Evolutionary conservation across 2,888 invertebrate genomes (phyloP).

Genomic region (Clostera curtula): DNA sequence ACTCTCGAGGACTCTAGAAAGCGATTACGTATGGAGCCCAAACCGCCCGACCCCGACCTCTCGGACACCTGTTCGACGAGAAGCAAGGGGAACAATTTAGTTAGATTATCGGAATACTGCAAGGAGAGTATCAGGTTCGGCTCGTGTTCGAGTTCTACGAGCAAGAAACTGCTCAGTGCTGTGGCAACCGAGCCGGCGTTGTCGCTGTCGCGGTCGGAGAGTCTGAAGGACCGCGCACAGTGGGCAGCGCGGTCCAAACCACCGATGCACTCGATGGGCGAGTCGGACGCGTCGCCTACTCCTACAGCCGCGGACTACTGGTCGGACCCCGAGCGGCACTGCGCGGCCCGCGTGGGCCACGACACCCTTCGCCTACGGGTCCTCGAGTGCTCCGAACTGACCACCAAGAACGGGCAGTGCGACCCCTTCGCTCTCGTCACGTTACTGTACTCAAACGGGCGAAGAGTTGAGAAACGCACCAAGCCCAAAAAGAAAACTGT

Average conservation of each 20-base stretch:
- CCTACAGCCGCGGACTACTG: constrained; percentile 69
- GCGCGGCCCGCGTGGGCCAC: constrained; percentile 58
- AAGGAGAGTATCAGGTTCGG: constrained; percentile 68
- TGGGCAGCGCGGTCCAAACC: constrained; percentile 56
- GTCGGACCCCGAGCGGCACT: constrained; percentile 68
- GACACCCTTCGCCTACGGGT: constrained; percentile 78
- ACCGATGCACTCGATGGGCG: constrained; percentile 61
- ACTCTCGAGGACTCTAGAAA: constrained; percentile 77
- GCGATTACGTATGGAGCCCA: constrained; percentile 67
- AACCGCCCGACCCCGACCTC: constrained; percentile 61
- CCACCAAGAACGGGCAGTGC: constrained; percentile 92
- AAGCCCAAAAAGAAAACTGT: constrained; percentile 93
- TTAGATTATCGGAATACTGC: constrained; percentile 62
- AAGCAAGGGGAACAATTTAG: constrained; percentile 57
- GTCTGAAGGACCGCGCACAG: constrained; percentile 61
- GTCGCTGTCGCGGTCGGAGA: constrained; percentile 64
- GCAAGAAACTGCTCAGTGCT: constrained; percentile 58
- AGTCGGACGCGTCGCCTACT: constrained; percentile 51
- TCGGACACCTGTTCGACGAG: constrained; percentile 47
- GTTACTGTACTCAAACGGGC: constrained; percentile 86
- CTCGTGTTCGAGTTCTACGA: constrained; percentile 64
- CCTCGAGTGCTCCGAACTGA: constrained; percentile 90
- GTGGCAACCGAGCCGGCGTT: constrained; percentile 57
- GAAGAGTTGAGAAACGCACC: constrained; percentile 85
- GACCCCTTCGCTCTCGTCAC: constrained; percentile 92